Evolutionary conservation across 2,888 invertebrate species (phyloP).

Genomic region (Plutella xylostella): DNA sequence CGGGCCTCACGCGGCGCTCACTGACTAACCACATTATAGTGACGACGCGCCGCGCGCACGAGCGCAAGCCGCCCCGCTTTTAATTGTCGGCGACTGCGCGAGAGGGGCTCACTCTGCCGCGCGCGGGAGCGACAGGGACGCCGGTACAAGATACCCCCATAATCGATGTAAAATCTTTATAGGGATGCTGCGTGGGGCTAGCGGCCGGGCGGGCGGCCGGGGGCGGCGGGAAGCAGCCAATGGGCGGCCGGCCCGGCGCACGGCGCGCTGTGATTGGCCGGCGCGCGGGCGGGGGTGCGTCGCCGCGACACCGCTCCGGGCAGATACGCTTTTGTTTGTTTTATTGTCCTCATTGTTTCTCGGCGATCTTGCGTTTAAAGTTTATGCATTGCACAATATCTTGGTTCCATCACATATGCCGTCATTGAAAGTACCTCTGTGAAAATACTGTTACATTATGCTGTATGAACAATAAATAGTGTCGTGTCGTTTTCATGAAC

Average conservation of each 20-base stretch:
- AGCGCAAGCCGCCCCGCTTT: constrained; percentile 52
- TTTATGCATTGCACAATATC: constrained; percentile 68
- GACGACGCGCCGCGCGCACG: constrained; percentile 43
- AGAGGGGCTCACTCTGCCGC: constrained; percentile 47
- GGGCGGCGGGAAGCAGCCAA: constrained; percentile 13
- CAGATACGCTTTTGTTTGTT: constrained; percentile 62
- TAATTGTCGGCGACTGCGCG: constrained; percentile 68
- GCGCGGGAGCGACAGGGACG: constrained; percentile 54
- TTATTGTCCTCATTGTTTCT: constrained; percentile 67
- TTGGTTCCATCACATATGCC: constrained; percentile 55
- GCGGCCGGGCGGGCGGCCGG: constrained; percentile 20
- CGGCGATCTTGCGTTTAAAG: constrained; percentile 67
- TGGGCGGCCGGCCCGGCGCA: constrained; percentile 13
- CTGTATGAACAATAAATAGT: background rate
- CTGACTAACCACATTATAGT: constrained; percentile 75
- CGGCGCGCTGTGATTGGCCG: constrained; percentile 9
- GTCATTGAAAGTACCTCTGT: background rate
- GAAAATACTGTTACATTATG: background rate
- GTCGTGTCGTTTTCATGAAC: background rate
- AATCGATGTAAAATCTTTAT: constrained; percentile 61
- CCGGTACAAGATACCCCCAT: constrained; percentile 50
- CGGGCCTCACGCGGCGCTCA: constrained; percentile 72
- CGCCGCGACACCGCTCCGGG: constrained; percentile 39
- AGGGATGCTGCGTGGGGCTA: constrained; percentile 44
- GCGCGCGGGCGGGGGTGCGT: constrained; percentile 13